These are phyloP conservation scores for Leptocoma aspasia DNA, from an alignment of 2,113 vertebrate species.

Conservation along the genomic window DNA sequence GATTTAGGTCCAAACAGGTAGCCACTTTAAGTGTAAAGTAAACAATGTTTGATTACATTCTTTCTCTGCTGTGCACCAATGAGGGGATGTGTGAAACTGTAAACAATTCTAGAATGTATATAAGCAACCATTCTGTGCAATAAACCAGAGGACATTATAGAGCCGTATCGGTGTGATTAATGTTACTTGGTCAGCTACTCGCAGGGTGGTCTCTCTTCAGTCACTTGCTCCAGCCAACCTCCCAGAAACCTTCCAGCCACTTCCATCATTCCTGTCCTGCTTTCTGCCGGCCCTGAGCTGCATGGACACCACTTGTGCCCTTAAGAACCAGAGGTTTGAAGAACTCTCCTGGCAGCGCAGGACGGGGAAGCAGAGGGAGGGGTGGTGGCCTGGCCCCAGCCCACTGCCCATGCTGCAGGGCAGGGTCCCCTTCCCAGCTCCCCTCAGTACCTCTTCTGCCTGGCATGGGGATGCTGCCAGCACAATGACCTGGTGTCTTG, in stretches of 20 bases:
- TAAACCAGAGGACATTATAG: no score
- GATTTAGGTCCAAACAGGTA: no score
- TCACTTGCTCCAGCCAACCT: neutral
- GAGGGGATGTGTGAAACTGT: no score
- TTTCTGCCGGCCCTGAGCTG: neutral
- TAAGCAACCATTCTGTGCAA: no score
- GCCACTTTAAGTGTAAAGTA: no score
- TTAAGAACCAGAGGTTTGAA: neutral
- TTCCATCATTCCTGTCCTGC: neutral
- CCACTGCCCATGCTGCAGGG: no score
- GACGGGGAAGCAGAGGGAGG: neutral
- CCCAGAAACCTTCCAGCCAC: neutral
- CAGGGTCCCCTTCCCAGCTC: neutral
- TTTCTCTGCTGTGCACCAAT: no score
- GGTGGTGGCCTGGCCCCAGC: neutral
- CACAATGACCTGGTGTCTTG: accelerated
- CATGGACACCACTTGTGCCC: neutral
- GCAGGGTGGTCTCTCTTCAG: no score
- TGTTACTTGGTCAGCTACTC: no score
- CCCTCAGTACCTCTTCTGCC: neutral
- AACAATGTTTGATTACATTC: no score
- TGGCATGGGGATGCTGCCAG: accelerated
- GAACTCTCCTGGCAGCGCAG: accelerated
- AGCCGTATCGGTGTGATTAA: no score
- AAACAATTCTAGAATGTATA: no score